A percentile compares a stretch with the other conserved stretches of the same genome.
These are phyloP conservation scores for Drosophila flavopinicola DNA, from an alignment of 2,888 invertebrate genomes.

Conservation along the genomic window DNA sequence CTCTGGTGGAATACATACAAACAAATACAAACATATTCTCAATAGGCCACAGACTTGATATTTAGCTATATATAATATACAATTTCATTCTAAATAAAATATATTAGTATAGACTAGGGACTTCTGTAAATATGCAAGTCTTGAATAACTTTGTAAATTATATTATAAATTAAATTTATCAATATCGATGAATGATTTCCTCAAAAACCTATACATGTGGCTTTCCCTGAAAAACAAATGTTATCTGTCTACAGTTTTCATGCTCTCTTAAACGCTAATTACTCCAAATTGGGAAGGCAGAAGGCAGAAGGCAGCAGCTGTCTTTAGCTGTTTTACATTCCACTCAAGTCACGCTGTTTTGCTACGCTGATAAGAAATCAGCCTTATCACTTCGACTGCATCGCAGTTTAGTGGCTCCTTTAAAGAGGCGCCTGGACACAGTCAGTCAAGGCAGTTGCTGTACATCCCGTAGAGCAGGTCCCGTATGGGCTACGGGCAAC, in stretches of 20 bases:
- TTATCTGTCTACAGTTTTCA: conserved; percentile 33
- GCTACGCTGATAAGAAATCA: conserved; percentile 44
- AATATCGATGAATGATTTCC: background rate
- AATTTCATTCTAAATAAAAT: too few species aligned
- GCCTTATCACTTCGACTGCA: conserved; percentile 46
- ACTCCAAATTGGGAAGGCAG: conserved; percentile 33
- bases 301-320: too few species aligned
- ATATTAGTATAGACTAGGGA: too few species aligned
- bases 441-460: conserved; percentile 2
- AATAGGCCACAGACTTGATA: too few species aligned
- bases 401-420: conserved; percentile 11
- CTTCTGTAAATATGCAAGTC: too few species aligned
- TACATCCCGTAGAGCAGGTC: background rate
- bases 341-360: conserved; percentile 36
- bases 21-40: too few species aligned
- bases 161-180: too few species aligned
- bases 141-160: too few species aligned
- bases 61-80: too few species aligned
- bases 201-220: background rate
- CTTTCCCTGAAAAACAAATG: background rate
- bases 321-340: conserved; percentile 1
- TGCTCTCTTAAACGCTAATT: conserved; percentile 50
- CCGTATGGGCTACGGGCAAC: conserved; percentile 61
- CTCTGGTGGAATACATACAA: too few species aligned
- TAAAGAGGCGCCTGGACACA: conserved; percentile 43